A percentile compares a stretch with the other conserved stretches of the same genome.
These are phyloP conservation scores for Buphagus erythrorhynchus DNA, from an alignment of 2,797 vertebrate genomes.

Conservation along the genomic window DNA sequence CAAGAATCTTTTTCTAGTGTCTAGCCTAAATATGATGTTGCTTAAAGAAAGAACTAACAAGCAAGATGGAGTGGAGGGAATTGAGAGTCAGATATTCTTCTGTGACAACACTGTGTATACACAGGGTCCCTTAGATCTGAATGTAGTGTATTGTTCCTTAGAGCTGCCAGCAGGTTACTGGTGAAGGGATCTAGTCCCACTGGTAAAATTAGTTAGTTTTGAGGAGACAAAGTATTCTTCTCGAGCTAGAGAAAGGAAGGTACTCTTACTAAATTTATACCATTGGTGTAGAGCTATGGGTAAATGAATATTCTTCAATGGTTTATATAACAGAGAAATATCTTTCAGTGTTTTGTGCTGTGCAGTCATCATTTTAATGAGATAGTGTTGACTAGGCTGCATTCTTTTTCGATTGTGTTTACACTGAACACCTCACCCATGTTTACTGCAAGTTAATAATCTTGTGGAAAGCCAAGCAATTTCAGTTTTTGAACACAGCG, in stretches of 20 bases:
- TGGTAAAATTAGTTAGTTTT: neutral
- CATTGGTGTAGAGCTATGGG: neutral
- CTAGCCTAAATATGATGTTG: neutral
- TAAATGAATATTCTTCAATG: neutral
- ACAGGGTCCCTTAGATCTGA: neutral
- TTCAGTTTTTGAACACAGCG: neutral
- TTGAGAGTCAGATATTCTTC: neutral
- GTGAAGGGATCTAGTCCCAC: neutral
- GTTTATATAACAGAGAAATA: neutral
- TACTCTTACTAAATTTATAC: neutral
- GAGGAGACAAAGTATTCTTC: neutral
- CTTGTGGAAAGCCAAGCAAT: neutral
- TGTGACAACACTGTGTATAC: neutral
- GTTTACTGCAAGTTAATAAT: conserved; percentile 12
- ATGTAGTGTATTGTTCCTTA: neutral
- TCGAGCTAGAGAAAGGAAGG: neutral
- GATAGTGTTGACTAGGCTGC: neutral
- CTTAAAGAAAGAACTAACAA: neutral
- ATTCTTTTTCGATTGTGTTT: neutral
- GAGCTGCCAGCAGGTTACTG: neutral
- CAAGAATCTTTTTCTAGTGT: neutral
- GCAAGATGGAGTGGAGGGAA: neutral
- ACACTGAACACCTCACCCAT: neutral
- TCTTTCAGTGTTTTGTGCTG: neutral
- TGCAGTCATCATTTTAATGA: neutral